phyloP scores from a whole-genome alignment of 2,797 vertebrate species.

The Eulemur albifrons region DNA sequence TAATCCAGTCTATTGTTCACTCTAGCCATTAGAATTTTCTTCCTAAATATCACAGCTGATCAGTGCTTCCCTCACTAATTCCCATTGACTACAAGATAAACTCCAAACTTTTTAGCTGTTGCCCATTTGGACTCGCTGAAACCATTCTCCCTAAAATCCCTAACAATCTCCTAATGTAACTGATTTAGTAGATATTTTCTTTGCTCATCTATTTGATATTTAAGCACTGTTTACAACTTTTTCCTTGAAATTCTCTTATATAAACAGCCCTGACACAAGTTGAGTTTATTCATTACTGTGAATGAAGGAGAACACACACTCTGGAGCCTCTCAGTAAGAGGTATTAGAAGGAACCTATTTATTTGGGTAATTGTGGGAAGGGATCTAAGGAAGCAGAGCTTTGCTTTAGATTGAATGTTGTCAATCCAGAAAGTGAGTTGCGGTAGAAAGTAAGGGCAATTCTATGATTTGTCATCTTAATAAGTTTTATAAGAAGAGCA shows the following conservation, averaged over 20 bases:
- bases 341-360: background rate
- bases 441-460: background rate
- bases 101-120: background rate
- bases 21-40: background rate
- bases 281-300: background rate
- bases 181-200: slow-evolving; percentile 5
- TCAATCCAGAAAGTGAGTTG: background rate
- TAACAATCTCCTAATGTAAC: background rate
- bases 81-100: background rate
- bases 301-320: background rate
- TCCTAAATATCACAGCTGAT: background rate
- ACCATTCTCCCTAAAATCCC: background rate
- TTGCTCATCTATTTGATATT: background rate
- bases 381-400: background rate
- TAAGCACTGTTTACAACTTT: background rate
- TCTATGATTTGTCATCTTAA: background rate
- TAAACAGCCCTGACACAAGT: background rate
- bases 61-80: background rate
- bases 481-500: background rate
- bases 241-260: background rate
- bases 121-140: background rate
- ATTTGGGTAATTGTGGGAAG: slow-evolving; percentile 1
- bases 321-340: background rate
- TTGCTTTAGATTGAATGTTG: background rate
- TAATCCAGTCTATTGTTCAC: background rate